Conservation (phyloP, 2,888 invertebrate genomes). For the Ectemnius lituratus region DNA sequence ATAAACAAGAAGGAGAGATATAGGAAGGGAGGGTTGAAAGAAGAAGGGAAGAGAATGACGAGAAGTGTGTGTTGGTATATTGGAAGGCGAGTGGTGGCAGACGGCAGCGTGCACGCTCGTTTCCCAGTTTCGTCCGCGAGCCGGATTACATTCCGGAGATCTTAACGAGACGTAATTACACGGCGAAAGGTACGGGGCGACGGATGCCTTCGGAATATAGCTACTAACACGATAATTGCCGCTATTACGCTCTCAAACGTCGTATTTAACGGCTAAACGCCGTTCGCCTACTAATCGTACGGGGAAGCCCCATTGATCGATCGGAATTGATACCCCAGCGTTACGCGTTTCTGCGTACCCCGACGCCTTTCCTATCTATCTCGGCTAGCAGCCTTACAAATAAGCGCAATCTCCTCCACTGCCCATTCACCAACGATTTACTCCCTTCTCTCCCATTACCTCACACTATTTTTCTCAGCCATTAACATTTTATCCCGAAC, state of each 20-base stretch:
- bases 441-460: not conserved
- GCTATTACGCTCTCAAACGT: slow-evolving; percentile 74
- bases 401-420: not conserved
- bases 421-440: not conserved
- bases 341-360: slow-evolving; percentile 23
- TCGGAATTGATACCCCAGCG: slow-evolving; percentile 47
- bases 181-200: slow-evolving; percentile 68
- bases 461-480: not conserved
- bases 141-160: slow-evolving; percentile 66
- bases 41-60: not conserved
- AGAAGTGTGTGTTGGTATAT: slow-evolving; percentile 40
- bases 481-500: too few relatives aligned
- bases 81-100: slow-evolving; percentile 7
- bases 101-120: slow-evolving; percentile 38
- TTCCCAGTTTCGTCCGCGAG: slow-evolving; percentile 68
- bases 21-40: not conserved
- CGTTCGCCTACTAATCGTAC: slow-evolving; percentile 71
- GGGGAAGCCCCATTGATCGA: slow-evolving; percentile 54
- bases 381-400: not conserved
- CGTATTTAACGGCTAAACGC: slow-evolving; percentile 75
- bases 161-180: slow-evolving; percentile 74
- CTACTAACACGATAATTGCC: slow-evolving; percentile 76
- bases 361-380: not conserved
- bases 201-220: slow-evolving; percentile 70
- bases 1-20: not conserved